Conservation (phyloP, 1,140 invertebrate genomes). For the Kradibia gibbosae region DNA sequence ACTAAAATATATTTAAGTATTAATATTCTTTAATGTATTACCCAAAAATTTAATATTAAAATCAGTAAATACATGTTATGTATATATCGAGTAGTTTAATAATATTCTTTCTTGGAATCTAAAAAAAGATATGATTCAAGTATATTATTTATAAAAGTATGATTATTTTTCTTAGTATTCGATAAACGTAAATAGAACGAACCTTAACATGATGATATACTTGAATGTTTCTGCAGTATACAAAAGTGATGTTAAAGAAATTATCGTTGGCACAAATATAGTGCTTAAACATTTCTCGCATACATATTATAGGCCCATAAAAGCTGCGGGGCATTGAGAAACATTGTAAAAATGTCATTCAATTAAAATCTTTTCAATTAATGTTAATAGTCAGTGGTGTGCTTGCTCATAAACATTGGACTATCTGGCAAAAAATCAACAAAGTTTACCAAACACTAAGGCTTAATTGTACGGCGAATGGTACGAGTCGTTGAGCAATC, state of each 20-base stretch:
- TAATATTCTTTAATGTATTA: no score
- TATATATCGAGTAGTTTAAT: background rate
- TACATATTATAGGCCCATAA: background rate
- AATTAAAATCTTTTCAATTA: conserved; percentile 20
- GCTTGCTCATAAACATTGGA: background rate
- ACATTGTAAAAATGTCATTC: conserved; percentile 13
- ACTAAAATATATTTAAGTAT: no score
- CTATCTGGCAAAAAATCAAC: background rate
- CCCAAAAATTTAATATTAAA: background rate
- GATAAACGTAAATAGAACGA: background rate
- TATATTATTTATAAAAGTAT: background rate
- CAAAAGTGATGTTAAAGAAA: background rate
- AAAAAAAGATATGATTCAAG: background rate
- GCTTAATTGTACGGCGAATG: background rate
- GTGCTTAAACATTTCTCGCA: background rate
- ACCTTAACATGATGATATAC: background rate
- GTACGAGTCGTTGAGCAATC: background rate
- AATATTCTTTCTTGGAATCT: background rate
- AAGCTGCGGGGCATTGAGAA: background rate
- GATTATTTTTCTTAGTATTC: background rate
- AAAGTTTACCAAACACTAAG: background rate
- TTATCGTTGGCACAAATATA: background rate
- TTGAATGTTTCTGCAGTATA: background rate
- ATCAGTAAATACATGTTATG: background rate
- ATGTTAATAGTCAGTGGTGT: background rate